Evolutionary conservation across 1,140 invertebrate genomes (phyloP), one percentile per base, ranked within the genome.

Genomic region (Bursaphelenchus mucronatus): DNA sequence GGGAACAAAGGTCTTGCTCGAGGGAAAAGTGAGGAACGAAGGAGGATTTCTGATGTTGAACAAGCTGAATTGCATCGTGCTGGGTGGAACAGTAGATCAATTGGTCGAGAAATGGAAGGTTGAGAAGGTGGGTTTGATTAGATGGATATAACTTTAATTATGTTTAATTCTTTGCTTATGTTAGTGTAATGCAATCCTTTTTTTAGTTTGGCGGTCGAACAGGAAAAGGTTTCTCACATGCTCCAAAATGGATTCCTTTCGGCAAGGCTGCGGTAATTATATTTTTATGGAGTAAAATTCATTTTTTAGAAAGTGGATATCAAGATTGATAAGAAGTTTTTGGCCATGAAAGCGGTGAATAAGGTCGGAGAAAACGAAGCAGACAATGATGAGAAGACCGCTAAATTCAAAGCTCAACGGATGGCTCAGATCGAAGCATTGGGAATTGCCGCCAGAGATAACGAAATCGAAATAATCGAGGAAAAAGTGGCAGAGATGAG

Each of bases 51-150:
- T 84, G n/a, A 69, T 82, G 51, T 71, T 83, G 8, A 76, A 73
- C 41, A 79, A 81, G 56, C 76, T 72, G 49, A 83, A 82, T 64
- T 74, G 68, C 8, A 69, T 68, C 40, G 57, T 77, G 15, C 70
- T 83, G 21, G 83, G 83, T 41, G 83, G 83, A 17, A 61, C 68
- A 15, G 83, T 84, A 0, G 76, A 80, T 9, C 77, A 74, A 56
- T 51, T 83, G 61, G 76, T 79, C 11, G 82, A 83, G 52, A 79
- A 71, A 40, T 83, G 82, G 82, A 75, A 83, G 66, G 63, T 82
- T 2, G 83, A 83, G 71, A 77, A 76, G 75, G 82, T 83, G 53
- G 46, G 65, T 63, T 65, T 15, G 17, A 11, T 63, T 67, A 30
- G 30, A 30, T 39, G 8, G 8, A 43, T 9, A 46, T 17, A 43